Conservation (phyloP, 2,888 invertebrate genomes). For the Ommatoiulus sabulosus region DNA sequence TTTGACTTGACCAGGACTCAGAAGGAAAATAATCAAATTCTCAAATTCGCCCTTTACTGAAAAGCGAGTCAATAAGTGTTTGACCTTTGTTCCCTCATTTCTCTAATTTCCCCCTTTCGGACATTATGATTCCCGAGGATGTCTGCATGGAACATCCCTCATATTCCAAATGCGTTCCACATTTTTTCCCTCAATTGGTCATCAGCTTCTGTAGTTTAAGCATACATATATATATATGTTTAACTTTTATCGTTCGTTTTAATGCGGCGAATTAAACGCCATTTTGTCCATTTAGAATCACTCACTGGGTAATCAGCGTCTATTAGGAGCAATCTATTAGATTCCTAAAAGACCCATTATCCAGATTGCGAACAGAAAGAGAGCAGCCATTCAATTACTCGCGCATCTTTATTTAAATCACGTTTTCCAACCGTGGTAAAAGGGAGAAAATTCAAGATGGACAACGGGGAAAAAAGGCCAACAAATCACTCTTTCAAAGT, state of each 20-base stretch:
- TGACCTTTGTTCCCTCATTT: too few relatives aligned
- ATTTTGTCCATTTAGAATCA: slow-evolving; percentile 5
- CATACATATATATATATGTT: not conserved
- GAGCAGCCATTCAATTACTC: not conserved
- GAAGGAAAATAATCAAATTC: too few relatives aligned
- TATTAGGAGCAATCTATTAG: slow-evolving; percentile 50
- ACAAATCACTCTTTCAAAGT: not conserved
- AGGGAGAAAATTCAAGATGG: slow-evolving; percentile 24
- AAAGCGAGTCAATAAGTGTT: too few relatives aligned
- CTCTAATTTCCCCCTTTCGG: not conserved
- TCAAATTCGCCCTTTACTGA: too few relatives aligned
- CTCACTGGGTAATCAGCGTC: slow-evolving; percentile 48
- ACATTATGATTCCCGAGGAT: too few relatives aligned
- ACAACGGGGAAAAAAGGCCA: not conserved
- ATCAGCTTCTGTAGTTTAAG: not conserved
- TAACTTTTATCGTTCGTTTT: slow-evolving; percentile 26
- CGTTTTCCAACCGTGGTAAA: not conserved
- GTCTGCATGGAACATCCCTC: too few relatives aligned
- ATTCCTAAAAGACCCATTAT: slow-evolving; percentile 20
- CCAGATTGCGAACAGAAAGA: not conserved
- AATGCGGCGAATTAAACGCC: slow-evolving; percentile 39
- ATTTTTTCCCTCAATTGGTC: slow-evolving; percentile 4
- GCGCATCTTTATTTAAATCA: slow-evolving; percentile 50
- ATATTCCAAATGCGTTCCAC: not conserved
- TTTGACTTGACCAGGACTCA: too few relatives aligned